phyloP scores from a whole-genome alignment of 2,797 vertebrate genomes.

The Rhabdomys pumilio region DNA sequence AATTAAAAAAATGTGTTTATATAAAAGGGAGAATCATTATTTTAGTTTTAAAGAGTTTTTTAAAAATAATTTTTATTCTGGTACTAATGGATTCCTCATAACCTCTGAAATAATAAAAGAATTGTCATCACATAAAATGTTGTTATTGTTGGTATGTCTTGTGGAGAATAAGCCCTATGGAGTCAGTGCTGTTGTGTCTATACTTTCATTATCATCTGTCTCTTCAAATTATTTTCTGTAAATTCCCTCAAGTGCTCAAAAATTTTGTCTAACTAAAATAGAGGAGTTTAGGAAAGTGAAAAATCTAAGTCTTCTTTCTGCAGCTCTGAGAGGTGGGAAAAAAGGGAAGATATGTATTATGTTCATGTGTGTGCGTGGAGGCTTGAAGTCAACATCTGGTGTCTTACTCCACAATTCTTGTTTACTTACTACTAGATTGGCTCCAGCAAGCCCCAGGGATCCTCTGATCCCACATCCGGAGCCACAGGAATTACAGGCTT shows the following conservation, averaged over 20 bases:
- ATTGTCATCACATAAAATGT: slow-evolving; percentile 64
- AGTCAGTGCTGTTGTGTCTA: slow-evolving; percentile 18
- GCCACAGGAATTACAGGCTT: neutral
- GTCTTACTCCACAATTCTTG: neutral
- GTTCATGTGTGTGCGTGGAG: neutral
- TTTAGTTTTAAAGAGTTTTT: slow-evolving; percentile 57
- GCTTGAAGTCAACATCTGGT: neutral
- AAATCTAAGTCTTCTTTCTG: neutral
- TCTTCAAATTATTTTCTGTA: slow-evolving; percentile 55
- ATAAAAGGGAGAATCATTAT: slow-evolving; percentile 35
- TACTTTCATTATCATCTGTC: slow-evolving; percentile 59
- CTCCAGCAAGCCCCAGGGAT: neutral
- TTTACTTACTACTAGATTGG: neutral
- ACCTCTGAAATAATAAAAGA: slow-evolving; percentile 66
- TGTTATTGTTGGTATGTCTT: slow-evolving; percentile 70
- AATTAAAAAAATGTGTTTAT: neutral
- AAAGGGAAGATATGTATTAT: neutral
- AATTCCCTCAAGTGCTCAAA: slow-evolving; percentile 8
- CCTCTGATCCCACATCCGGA: neutral
- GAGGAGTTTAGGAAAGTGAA: neutral
- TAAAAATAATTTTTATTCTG: slow-evolving; percentile 69
- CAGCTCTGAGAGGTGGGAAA: neutral
- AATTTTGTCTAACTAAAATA: neutral
- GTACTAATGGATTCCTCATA: slow-evolving; percentile 44
- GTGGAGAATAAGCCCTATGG: neutral